phyloP scores from a whole-genome alignment of 2,888 invertebrate genomes.

The Cinara cedri region DNA sequence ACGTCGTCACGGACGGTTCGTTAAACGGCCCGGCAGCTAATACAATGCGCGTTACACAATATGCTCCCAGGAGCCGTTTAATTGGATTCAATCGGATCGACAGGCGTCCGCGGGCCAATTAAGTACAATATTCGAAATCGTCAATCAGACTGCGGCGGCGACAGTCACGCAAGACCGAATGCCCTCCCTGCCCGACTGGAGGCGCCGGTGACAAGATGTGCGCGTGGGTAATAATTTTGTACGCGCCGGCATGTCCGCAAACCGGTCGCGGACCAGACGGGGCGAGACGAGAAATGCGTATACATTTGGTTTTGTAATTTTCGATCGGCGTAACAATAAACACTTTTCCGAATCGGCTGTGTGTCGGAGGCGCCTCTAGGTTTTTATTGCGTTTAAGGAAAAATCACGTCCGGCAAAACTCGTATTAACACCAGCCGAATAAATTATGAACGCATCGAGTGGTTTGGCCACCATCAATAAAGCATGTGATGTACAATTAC shows the following conservation, averaged over 20 bases:
- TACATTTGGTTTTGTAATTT: not conserved
- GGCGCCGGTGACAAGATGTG: not conserved
- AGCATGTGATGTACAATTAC: too few species aligned
- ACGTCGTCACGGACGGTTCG: too few species aligned
- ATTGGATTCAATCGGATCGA: conserved; percentile 52
- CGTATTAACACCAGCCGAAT: too few species aligned
- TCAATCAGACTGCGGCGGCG: conserved; percentile 51
- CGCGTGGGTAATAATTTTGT: not conserved
- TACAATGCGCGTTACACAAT: not conserved
- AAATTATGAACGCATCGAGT: too few species aligned
- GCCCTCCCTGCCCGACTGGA: not conserved
- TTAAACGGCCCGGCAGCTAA: not conserved
- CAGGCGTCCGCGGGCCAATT: conserved; percentile 30
- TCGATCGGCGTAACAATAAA: too few species aligned
- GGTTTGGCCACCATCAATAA: too few species aligned
- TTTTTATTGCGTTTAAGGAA: too few species aligned
- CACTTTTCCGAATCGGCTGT: too few species aligned
- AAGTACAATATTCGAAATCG: conserved; percentile 53
- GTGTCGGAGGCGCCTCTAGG: too few species aligned
- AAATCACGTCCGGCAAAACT: too few species aligned
- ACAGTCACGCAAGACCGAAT: conserved; percentile 30
- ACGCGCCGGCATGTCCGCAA: not conserved
- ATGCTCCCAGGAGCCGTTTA: conserved; percentile 29
- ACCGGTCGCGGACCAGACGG: not conserved
- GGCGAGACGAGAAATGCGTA: not conserved